Evolutionary conservation across 2,113 vertebrate species (phyloP), one percentile per base, ranked within the genome.

Genomic region (Pseudorhombus dupliciocellatus): DNA sequence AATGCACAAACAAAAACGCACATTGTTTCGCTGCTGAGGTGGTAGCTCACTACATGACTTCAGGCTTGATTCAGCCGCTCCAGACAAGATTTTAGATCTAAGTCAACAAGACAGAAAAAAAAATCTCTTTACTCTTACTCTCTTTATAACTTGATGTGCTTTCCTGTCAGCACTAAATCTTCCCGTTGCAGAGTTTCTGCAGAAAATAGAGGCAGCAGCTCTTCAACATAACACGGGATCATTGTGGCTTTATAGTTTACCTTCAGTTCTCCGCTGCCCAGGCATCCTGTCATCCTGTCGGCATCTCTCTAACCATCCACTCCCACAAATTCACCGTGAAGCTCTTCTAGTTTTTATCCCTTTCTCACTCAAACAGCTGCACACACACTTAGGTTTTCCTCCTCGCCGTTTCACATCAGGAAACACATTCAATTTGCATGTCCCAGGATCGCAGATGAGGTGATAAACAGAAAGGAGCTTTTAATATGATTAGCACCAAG

Each of bases 181-280:
- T 87, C 55, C 52, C 55, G 65, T 68, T 78, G 50, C 53, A 7
- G 79, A 85, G 73, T 73, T 53, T 57, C 81, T 79, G 65, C 80
- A 76, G 68, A 80, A 87, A 89, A 85, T 83, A 88, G 83, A 77
- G 73, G 67, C 81, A 69, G 64, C 66, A 61, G 66, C 68, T 50
- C 44, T 26, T 44, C 16, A 16, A 68, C 55, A 71, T 46, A 74
- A 40, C 28, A 54, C 70, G 30, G 50, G 58, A 62, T 64, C 22
- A 22, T 54, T 62, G 62, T 48, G 44, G 37, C 77, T 89, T 86
- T 69, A 55, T 66, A 75, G 77, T 82, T 80, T 67, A 60, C 58
- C 77, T 58, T 79, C 69, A 77, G 61, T 83, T 85, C 72, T 88
- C 68, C 68, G 71, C 58, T 66, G 73, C 81, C 65, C 73, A 80